Evolutionary conservation across 2,113 vertebrate species (phyloP), one percentile per base, ranked within the genome.

Genomic region (Hemiprocne comata): DNA sequence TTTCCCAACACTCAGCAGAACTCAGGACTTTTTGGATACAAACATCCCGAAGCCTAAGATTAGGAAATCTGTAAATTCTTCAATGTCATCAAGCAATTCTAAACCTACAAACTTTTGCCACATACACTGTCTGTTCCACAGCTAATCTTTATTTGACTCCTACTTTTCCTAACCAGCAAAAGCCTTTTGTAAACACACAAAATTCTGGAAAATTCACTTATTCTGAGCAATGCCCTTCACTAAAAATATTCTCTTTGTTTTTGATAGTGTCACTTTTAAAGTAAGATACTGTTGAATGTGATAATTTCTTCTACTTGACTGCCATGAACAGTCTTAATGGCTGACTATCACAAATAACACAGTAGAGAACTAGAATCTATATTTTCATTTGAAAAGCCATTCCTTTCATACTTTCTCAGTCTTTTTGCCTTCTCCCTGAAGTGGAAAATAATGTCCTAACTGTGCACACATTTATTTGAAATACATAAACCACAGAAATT

Each of bases 321-420:
- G 69, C 23, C 25, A 80, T 46, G n/a, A 86, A 36, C 17, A 70
- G 54, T 67, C 50, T 21, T n/a, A 51, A 10, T 57, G 51, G 76
- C 38, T 80, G 54, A 23, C 77, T 66, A 67, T 70, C 46, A 77
- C 36, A 74, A 76, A 26, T 71, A 54, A 88, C 73, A 85, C 70
- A 51, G 55, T 28, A 90, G 40, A 76, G 40, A 78, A 50, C 6
- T 12, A 87, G 53, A 87, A 58, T 18, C 28, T 17, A 3, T 34
- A 70, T 70, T 86, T 92, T 77, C 10, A 61, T 83, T 76, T 88
- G 36, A 87, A 95, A 93, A 61, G 8, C 18, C 11, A 15, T 48
- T 85, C 33, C 57, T 87, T 89, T 89, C 28, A 72, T 23, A 36
- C 31, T 87, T 81, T 75, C 38, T 74, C 46, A 70, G 14, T 42